Conservation (phyloP, 1,140 invertebrate genomes). For the Yoshiicerus persimilis region DNA sequence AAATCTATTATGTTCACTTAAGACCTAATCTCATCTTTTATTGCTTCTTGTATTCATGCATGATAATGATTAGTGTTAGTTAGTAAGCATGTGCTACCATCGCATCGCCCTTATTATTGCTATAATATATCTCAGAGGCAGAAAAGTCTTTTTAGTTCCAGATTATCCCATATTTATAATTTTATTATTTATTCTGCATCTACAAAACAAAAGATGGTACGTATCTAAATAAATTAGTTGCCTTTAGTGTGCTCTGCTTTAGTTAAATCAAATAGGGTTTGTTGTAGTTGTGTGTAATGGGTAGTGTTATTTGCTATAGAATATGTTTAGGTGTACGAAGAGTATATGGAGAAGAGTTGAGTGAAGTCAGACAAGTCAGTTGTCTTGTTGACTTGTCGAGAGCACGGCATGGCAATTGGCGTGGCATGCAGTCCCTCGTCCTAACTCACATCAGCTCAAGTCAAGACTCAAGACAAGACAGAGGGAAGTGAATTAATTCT, state of each 20-base stretch:
- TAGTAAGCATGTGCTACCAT: no score
- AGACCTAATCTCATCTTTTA: no score
- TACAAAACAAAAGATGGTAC: no score
- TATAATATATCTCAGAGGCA: no score
- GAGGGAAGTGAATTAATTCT: constrained; percentile 22
- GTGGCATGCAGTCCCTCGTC: constrained; percentile 9
- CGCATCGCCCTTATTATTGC: no score
- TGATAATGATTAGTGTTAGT: no score
- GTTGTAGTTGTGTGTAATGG: neutral
- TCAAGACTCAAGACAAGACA: neutral
- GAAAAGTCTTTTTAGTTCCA: no score
- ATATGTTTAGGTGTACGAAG: neutral
- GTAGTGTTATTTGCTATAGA: neutral
- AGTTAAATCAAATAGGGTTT: neutral
- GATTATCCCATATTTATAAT: no score
- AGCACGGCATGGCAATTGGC: constrained; percentile 19
- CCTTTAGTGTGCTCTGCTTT: neutral
- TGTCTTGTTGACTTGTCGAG: constrained; percentile 11
- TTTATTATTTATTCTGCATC: no score
- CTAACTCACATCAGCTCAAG: neutral
- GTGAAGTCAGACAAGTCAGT: neutral
- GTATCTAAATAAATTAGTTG: no score
- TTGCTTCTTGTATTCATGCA: no score
- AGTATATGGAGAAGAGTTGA: neutral
- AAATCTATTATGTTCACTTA: no score